Percentiles rank a stretch among this genome's conserved stretches.
Conservation (phyloP, 2,888 invertebrate species). For the Erannis defoliaria region DNA sequence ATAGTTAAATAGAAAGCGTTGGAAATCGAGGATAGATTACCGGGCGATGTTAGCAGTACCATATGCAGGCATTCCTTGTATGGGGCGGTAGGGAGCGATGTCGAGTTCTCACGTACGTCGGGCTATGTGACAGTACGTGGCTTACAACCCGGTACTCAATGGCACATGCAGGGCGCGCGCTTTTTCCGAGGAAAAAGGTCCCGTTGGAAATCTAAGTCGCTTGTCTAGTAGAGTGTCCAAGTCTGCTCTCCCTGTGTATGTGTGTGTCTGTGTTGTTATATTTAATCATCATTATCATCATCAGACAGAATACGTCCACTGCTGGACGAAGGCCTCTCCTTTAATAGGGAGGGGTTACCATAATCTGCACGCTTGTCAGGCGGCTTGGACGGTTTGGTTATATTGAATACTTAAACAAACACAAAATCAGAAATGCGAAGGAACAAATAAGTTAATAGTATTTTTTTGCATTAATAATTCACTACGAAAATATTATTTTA, state of each 20-base stretch:
- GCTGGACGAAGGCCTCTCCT: too few relatives aligned
- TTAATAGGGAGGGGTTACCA: too few relatives aligned
- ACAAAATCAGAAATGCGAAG: too few relatives aligned
- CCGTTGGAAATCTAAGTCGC: conserved; percentile 17
- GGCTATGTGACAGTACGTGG: conserved; percentile 37
- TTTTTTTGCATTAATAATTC: too few relatives aligned
- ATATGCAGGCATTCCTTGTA: conserved; percentile 67
- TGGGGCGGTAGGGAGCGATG: conserved; percentile 58
- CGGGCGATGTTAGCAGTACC: conserved; percentile 59
- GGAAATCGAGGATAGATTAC: conserved; percentile 64
- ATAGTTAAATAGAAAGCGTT: conserved; percentile 65
- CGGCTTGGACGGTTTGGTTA: too few relatives aligned
- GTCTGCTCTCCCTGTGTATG: neutral
- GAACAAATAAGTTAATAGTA: too few relatives aligned
- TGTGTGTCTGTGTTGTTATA: too few relatives aligned
- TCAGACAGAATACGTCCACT: too few relatives aligned
- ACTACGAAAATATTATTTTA: too few relatives aligned
- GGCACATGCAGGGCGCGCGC: conserved; percentile 34
- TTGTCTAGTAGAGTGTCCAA: neutral
- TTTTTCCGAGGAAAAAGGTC: conserved; percentile 21
- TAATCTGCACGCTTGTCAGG: too few relatives aligned
- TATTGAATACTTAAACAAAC: too few relatives aligned
- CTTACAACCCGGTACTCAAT: conserved; percentile 44
- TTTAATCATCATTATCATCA: too few relatives aligned
- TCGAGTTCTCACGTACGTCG: conserved; percentile 71